Evolutionary conservation across 2,888 invertebrate genomes (phyloP).

Genomic region (Polyploca ridens): DNA sequence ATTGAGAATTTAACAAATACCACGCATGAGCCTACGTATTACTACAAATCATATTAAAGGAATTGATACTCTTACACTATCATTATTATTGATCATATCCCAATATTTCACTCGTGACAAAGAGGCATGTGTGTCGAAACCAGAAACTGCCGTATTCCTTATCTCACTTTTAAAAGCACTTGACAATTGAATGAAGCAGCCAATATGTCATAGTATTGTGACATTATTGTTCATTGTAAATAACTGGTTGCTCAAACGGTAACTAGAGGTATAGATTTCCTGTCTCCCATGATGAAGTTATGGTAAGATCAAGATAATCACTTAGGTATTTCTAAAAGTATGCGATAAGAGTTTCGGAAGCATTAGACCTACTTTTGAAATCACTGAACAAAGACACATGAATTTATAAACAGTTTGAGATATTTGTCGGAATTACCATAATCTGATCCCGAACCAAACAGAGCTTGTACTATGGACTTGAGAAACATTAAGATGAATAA

Average conservation of each 20-base stretch:
- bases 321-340: no score
- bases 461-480: no score
- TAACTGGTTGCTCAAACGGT: conserved; percentile 16
- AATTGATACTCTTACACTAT: not conserved
- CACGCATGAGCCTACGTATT: not conserved
- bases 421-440: no score
- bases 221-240: conserved; percentile 32
- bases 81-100: conserved; percentile 7
- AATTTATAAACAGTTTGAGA: no score
- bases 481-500: no score
- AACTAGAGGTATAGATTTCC: not conserved
- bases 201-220: conserved; percentile 27
- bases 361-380: no score
- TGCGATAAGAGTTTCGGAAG: no score
- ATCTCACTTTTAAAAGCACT: conserved; percentile 30
- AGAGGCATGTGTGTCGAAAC: conserved; percentile 10
- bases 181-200: conserved; percentile 35
- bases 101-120: conserved; percentile 15
- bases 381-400: no score
- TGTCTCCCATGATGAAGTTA: not conserved
- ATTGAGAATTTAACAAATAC: not conserved
- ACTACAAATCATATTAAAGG: conserved; percentile 1
- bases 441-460: no score
- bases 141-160: conserved; percentile 19
- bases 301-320: not conserved